Conservation (phyloP, 1,140 invertebrate genomes). For the Meloidogyne floridensis region DNA sequence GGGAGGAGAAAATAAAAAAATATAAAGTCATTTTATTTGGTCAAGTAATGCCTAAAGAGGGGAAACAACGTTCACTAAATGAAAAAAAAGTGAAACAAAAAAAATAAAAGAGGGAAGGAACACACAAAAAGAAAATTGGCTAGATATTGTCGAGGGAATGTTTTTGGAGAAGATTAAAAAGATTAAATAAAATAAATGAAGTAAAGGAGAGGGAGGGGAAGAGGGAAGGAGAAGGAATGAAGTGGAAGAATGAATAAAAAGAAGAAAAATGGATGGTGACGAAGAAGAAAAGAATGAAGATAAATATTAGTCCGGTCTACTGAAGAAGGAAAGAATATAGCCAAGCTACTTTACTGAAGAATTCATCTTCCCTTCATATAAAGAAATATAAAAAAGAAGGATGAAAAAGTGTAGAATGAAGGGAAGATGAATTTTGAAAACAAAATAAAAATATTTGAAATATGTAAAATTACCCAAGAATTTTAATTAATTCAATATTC, state of each 20-base stretch:
- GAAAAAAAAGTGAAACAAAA: background rate
- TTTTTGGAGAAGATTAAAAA: conserved; percentile 7
- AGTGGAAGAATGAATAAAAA: background rate
- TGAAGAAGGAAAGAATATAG: too few species aligned
- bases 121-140: background rate
- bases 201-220: conserved; percentile 9
- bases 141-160: background rate
- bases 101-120: background rate
- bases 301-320: too few species aligned
- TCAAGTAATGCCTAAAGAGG: background rate
- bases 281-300: background rate
- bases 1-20: conserved; percentile 8
- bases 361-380: too few species aligned
- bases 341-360: too few species aligned
- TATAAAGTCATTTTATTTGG: background rate
- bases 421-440: too few species aligned
- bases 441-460: too few species aligned
- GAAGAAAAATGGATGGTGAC: conserved; percentile 9
- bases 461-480: too few species aligned
- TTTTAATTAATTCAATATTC: too few species aligned
- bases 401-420: too few species aligned
- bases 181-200: background rate
- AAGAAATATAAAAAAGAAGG: too few species aligned
- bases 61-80: background rate
- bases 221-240: conserved; percentile 1